Evolutionary conservation across 2,797 vertebrate genomes (phyloP).

Genomic region (Pachyuromys duprasi): DNA sequence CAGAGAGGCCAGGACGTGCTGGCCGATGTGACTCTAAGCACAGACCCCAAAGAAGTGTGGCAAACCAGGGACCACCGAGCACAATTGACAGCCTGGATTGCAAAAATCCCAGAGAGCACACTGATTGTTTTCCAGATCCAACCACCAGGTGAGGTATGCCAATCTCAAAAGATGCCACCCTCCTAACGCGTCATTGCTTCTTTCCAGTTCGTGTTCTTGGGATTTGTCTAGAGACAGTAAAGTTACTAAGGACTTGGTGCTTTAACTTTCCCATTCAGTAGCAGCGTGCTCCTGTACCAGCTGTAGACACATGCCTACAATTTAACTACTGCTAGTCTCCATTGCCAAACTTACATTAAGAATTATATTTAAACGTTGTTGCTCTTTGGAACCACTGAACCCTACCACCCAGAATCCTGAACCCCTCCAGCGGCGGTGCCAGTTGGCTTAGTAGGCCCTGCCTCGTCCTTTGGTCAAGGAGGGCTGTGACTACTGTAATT

Average conservation of each 20-base stretch:
- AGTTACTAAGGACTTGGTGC: not conserved
- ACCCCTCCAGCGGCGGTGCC: not conserved
- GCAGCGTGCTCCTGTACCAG: not conserved
- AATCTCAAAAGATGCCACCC: not conserved
- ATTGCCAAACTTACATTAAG: not conserved
- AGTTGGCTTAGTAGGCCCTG: not conserved
- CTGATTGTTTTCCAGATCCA: not conserved
- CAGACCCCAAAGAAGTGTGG: not conserved
- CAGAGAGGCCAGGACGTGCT: not conserved
- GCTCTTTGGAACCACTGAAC: not conserved
- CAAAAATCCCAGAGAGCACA: slow-evolving; percentile 21
- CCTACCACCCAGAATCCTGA: not conserved
- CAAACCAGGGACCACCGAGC: fast-evolving
- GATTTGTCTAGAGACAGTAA: not conserved
- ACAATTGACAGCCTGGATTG: not conserved
- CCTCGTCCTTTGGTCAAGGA: not conserved
- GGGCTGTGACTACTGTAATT: not conserved
- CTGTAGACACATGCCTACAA: not conserved
- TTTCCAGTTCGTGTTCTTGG: not conserved
- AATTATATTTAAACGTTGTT: not conserved
- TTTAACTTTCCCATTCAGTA: not conserved
- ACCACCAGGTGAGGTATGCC: not conserved
- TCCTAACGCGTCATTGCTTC: slow-evolving; percentile 6
- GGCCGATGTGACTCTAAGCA: not conserved
- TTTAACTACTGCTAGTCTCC: not conserved